Base-by-base conservation (phyloP, 1,140 invertebrate genomes). In the Dinothrombium tinctorium region DNA sequence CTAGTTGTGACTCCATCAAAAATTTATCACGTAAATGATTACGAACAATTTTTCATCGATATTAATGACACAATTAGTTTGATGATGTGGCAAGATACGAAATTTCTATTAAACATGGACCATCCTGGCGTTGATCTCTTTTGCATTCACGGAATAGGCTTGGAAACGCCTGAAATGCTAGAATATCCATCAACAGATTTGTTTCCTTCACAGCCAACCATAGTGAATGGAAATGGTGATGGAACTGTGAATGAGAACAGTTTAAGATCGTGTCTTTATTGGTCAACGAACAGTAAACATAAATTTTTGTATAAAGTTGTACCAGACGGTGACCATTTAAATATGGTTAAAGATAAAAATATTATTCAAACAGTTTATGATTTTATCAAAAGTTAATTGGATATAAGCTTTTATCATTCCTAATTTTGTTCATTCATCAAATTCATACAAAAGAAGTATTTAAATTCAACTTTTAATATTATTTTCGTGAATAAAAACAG, bases 161-260 rank as follows among this genome's bases (percentile, higher is more conserved):
- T 90, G 2, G 33, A 36, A 19, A 57, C 68, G 20, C 90, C 84
- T 4, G 74, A 83, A 4, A 77, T 81, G 56, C 71, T 59, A 76
- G 80, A 60, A 26, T 28, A 52, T 40, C 66, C 64, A 29, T 20
- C n/a, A 14, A 24, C 11, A 12, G 17, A 25, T 19, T 15, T 15
- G 8, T 59, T 68, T 46, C 68, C 80, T 26, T 69, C 78, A 50
- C 71, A 70, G 43, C 86, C 87, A 0, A 63, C 63, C 9, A 61
- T 86, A n/a, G 61, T 70, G 2, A 15, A 15, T 20, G 87, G 83
- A 2, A 71, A 87, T 55, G 90, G 90, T 1, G 90, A 98, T 63
- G 90, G 90, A 12, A 95, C 87, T 0, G 89, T 94, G 0, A 94
- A 94, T 62, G 53, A 69, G 33, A 65, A 78, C 41, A 89, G 81